Base-by-base conservation (phyloP, 2,113 vertebrate species). In the Oplegnathus fasciatus region DNA sequence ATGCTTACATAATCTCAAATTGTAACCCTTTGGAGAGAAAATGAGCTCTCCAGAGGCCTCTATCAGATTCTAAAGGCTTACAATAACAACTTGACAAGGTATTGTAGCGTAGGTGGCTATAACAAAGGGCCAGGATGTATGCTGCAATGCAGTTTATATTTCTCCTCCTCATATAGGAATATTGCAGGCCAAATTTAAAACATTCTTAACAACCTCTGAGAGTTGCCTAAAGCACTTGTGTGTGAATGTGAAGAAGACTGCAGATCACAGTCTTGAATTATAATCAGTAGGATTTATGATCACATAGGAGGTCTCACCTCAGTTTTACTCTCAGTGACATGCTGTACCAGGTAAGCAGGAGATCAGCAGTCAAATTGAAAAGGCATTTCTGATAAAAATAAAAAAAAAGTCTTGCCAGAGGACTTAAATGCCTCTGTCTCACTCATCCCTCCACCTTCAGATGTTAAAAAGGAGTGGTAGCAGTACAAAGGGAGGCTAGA, bases 341-440 rank as follows among this genome's bases (percentile, higher is more conserved):
- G 37, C 57, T 67, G 52, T 34, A 30, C 11, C 72, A 75, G 68
- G 40, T 78, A 57, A 81, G 69, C 7, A 46, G 37, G 48, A 72
- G 64, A 81, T 82, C 64, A 79, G 80, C 60, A 61, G 82, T 42
- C 24, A 84, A 78, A 83, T 28, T n/a, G 74, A 88, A 88, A 79
- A 82, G 32, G 71, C 46, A 54, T 84, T 72, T 75, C 6, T 58
- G 57, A 87, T 75, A 22, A 13, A 34, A 64, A 64, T 22, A 69
- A 66, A 75, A 78, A 57, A 65, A 66, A 86, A 68, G 48, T 58
- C 37, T 42, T 52, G 66, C 66, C 77, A 70, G 62, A 71, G 70
- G 80, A 76, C 67, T 79, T 58, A 75, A 82, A 82, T 89, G 73
- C 83, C 52, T 66, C 24, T 50, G 30, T 76, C 65, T 82, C 68